Evolutionary conservation across 2,888 invertebrate species (phyloP).

Genomic region (Eupithecia pulchellata): DNA sequence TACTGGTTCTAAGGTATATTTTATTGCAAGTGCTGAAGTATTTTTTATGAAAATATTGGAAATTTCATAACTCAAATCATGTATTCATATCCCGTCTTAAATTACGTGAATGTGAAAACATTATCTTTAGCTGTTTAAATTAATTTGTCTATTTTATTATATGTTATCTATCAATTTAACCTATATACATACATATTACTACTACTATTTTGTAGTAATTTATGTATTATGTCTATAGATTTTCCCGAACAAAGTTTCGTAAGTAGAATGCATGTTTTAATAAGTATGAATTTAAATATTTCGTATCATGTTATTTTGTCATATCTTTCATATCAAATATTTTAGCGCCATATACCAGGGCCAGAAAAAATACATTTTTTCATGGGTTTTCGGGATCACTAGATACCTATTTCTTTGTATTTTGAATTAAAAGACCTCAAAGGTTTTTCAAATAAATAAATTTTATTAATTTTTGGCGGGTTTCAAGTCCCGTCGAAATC

Average conservation of each 20-base stretch:
- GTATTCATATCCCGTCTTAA: no score
- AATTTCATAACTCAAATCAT: no score
- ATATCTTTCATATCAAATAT: constrained; percentile 29
- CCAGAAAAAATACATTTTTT: constrained; percentile 40
- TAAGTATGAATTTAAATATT: background rate
- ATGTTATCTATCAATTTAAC: background rate
- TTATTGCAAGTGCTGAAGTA: constrained; percentile 13
- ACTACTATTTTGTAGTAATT: background rate
- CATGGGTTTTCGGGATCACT: constrained; percentile 56
- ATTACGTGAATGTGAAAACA: no score
- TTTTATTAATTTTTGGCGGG: no score
- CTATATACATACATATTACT: background rate
- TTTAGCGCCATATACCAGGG: constrained; percentile 21
- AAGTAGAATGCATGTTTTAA: no score
- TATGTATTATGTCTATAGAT: background rate
- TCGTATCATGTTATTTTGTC: background rate
- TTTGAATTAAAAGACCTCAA: constrained; percentile 48
- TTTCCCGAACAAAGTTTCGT: background rate
- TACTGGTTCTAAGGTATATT: constrained; percentile 68
- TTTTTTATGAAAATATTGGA: constrained; percentile 24
- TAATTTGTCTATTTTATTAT: background rate
- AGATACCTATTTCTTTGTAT: constrained; percentile 41
- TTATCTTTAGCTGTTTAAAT: background rate
- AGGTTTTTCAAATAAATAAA: constrained; percentile 57
- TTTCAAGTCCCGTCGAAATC: no score